Conservation (phyloP, 2,797 vertebrate genomes). For the Epinephelus malabaricus region DNA sequence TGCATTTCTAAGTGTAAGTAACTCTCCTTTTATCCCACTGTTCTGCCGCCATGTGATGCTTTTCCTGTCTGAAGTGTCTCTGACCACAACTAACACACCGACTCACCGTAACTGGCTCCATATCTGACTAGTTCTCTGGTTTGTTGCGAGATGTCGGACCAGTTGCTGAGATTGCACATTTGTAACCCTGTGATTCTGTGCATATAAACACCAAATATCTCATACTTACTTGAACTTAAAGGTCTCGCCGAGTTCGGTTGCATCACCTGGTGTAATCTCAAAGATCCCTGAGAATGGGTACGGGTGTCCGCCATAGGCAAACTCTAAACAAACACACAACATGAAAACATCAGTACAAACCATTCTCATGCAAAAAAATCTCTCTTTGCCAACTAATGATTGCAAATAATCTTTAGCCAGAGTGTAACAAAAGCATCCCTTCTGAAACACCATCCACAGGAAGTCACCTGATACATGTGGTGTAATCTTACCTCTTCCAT, state of each 20-base stretch:
- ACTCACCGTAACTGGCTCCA: not conserved
- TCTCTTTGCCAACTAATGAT: not conserved
- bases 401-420: not conserved
- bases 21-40: too few species aligned
- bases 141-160: not conserved
- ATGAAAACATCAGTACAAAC: not conserved
- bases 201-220: not conserved
- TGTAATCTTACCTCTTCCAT: slow-evolving; percentile 93
- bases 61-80: too few species aligned
- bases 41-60: too few species aligned
- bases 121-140: not conserved
- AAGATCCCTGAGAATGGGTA: slow-evolving; percentile 99
- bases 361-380: not conserved
- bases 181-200: not conserved
- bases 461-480: not conserved
- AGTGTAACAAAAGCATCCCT: not conserved
- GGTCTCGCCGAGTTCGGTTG: slow-evolving; percentile 97
- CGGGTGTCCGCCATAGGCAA: slow-evolving; percentile 98
- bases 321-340: slow-evolving; percentile 86
- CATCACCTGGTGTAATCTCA: slow-evolving; percentile 98
- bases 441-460: slow-evolving; percentile 24
- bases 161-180: not conserved
- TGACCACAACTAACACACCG: not conserved
- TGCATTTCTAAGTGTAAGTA: too few species aligned
- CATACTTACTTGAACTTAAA: slow-evolving; percentile 99